Conservation (phyloP, 1,140 invertebrate genomes). For the Lucilia cuprina region DNA sequence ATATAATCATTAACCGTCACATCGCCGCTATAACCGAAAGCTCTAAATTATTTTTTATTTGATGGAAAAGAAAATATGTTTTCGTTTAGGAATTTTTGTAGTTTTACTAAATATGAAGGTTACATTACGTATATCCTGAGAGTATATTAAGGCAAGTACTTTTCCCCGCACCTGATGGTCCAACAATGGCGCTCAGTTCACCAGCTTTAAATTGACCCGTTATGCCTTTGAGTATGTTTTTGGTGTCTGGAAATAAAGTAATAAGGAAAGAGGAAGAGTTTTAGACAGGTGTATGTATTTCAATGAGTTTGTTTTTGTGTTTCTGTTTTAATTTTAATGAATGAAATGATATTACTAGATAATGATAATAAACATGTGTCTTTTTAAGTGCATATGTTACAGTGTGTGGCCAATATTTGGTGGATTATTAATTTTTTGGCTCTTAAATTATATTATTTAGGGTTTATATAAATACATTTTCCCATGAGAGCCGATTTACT, state of each 20-base stretch:
- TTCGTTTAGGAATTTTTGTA: slow-evolving; percentile 14
- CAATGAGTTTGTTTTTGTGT: too few relatives aligned
- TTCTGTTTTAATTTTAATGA: too few relatives aligned
- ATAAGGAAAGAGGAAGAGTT: slow-evolving; percentile 16
- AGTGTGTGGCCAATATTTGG: too few relatives aligned
- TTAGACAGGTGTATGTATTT: not conserved
- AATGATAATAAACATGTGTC: too few relatives aligned
- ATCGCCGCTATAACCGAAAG: slow-evolving; percentile 58
- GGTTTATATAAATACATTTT: too few relatives aligned
- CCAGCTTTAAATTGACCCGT: slow-evolving; percentile 66
- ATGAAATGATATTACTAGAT: too few relatives aligned
- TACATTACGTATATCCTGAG: slow-evolving; percentile 73
- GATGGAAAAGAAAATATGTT: not conserved
- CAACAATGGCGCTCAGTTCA: slow-evolving; percentile 75
- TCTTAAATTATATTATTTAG: too few relatives aligned
- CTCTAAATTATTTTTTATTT: slow-evolving; percentile 37
- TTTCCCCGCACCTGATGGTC: slow-evolving; percentile 88
- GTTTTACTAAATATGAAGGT: not conserved
- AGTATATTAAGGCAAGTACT: slow-evolving; percentile 80
- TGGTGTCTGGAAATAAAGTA: slow-evolving; percentile 61
- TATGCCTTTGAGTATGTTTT: slow-evolving; percentile 67
- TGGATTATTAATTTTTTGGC: too few relatives aligned
- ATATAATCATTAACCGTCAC: slow-evolving; percentile 74
- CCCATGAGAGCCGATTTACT: too few relatives aligned
- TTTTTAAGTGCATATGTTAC: too few relatives aligned